These are phyloP conservation scores for Catharus minimus DNA, from an alignment of 2,113 vertebrate species.

Conservation along the genomic window DNA sequence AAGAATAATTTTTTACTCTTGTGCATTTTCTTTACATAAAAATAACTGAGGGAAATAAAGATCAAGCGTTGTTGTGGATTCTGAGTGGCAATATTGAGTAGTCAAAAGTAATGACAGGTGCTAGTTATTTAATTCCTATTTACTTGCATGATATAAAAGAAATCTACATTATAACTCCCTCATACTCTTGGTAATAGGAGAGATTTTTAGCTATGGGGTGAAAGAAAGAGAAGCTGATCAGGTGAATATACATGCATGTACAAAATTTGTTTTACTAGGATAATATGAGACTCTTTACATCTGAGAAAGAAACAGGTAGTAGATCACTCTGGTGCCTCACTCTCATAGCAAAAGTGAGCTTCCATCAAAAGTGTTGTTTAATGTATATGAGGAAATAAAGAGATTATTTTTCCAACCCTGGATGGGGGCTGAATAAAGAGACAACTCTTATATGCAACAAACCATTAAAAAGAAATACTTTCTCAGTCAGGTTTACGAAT, in stretches of 20 bases:
- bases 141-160: neutral
- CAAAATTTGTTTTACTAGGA: neutral
- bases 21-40: neutral
- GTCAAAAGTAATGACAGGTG: neutral
- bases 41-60: neutral
- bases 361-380: neutral
- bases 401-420: neutral
- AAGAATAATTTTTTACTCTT: neutral
- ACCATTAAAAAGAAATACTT: slow-evolving; percentile 22
- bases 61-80: neutral
- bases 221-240: neutral
- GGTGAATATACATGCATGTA: neutral
- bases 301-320: neutral
- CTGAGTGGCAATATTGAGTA: neutral
- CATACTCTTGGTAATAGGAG: neutral
- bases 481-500: neutral
- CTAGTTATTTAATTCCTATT: neutral
- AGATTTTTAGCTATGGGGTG: neutral
- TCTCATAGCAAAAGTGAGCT: neutral
- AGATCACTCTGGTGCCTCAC: neutral
- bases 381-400: neutral
- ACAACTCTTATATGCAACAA: neutral
- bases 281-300: neutral
- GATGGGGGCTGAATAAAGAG: neutral
- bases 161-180: neutral